phyloP scores from a whole-genome alignment of 2,797 vertebrate genomes.

The Chelonia mydas region DNA sequence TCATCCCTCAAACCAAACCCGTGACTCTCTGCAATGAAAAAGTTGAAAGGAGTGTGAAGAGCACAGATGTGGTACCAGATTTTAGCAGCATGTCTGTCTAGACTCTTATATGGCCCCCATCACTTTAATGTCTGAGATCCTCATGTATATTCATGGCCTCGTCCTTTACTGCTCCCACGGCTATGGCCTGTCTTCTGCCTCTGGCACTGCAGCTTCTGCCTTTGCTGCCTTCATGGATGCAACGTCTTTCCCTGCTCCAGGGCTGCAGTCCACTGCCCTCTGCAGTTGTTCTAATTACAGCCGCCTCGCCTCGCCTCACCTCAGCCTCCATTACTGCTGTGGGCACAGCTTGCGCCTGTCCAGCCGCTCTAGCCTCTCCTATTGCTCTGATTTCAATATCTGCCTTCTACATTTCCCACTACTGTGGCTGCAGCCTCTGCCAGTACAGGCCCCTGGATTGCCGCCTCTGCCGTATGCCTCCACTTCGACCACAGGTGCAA shows the following conservation, averaged over 20 bases:
- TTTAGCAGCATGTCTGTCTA: background rate
- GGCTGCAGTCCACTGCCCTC: background rate
- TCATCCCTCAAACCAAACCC: background rate
- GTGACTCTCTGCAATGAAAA: background rate
- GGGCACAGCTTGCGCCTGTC: background rate
- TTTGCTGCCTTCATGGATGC: background rate
- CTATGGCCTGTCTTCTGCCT: background rate
- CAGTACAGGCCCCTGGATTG: background rate
- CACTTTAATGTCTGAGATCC: background rate
- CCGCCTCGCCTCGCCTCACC: background rate
- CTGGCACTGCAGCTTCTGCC: background rate
- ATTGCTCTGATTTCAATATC: fast-evolving
- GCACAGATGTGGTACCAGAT: background rate
- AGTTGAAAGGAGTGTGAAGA: background rate
- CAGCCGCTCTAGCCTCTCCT: background rate
- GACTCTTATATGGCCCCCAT: background rate
- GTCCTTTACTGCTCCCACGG: background rate
- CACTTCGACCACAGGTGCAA: background rate
- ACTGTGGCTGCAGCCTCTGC: background rate
- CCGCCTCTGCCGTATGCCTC: background rate
- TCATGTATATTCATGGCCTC: background rate
- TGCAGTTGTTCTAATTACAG: background rate
- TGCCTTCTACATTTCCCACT: background rate
- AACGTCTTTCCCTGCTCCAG: fast-evolving
- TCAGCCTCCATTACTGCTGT: background rate